A percentile compares a stretch with the other conserved stretches of the same genome.
These are phyloP conservation scores for Phengaris alcon DNA, from an alignment of 2,888 invertebrate genomes.

Conservation along the genomic window DNA sequence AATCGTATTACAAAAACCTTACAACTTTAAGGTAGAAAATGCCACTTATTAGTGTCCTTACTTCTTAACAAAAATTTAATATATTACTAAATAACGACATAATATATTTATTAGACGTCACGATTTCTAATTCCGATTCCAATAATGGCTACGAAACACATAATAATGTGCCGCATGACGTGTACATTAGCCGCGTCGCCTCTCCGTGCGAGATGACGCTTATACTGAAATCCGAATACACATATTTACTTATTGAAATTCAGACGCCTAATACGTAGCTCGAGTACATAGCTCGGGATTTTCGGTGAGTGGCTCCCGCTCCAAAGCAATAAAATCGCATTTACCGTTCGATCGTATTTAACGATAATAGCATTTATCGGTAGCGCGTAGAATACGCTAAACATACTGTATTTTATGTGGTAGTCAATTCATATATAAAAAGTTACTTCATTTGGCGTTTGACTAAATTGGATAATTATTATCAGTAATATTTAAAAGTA, in stretches of 20 bases:
- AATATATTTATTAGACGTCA: too few species aligned
- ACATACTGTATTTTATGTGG: background rate
- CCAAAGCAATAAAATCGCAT: background rate
- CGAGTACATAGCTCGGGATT: background rate
- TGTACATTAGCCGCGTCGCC: background rate
- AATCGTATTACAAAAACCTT: too few species aligned
- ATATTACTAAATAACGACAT: too few species aligned
- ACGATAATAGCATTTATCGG: background rate
- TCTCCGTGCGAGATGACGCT: too few species aligned
- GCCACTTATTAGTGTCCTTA: too few species aligned
- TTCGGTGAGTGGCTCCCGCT: background rate
- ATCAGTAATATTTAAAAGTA: too few species aligned
- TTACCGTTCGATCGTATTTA: background rate
- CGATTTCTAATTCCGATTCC: too few species aligned
- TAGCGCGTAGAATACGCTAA: background rate
- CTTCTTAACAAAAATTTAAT: too few species aligned
- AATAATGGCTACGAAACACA: background rate
- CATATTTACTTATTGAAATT: background rate
- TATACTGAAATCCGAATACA: too few species aligned
- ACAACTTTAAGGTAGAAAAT: too few species aligned
- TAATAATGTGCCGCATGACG: background rate
- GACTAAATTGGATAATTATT: too few species aligned
- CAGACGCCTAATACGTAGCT: background rate
- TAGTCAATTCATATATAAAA: background rate
- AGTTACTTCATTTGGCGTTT: too few species aligned